Evolutionary conservation across 1,140 invertebrate genomes (phyloP).

Genomic region (Pogonomyrmex barbatus): DNA sequence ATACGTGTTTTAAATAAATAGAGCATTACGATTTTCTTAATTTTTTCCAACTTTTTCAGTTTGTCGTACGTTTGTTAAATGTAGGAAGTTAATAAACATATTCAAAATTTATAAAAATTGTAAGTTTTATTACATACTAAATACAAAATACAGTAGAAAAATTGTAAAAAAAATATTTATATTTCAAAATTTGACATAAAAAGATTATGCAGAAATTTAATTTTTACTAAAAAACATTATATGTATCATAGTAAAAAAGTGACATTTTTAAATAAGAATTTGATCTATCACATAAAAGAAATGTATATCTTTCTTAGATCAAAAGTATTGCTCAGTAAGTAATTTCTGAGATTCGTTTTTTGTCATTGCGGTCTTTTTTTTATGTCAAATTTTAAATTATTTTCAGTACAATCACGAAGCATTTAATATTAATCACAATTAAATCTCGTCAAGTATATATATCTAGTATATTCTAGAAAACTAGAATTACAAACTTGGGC

Average conservation of each 20-base stretch:
- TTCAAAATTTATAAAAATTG: constrained; percentile 42
- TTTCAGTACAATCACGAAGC: background rate
- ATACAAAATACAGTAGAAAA: constrained; percentile 45
- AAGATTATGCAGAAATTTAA: background rate
- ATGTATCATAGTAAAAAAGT: no score
- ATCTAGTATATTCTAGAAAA: background rate
- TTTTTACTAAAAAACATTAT: no score
- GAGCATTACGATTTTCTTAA: background rate
- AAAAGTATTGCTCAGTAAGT: constrained; percentile 21
- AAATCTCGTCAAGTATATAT: background rate
- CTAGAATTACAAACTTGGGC: background rate
- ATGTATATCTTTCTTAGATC: background rate
- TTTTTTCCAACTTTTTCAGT: background rate
- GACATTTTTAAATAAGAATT: constrained; percentile 1
- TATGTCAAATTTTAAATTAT: constrained; percentile 21
- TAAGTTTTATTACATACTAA: constrained; percentile 23
- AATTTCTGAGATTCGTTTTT: background rate
- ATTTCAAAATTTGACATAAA: background rate
- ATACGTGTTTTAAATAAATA: constrained; percentile 5
- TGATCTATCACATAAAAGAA: constrained; percentile 18
- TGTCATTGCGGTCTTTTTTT: background rate
- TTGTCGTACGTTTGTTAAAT: background rate
- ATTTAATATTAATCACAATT: background rate
- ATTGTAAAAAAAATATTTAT: background rate
- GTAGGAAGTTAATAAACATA: constrained; percentile 27